Base-by-base conservation (phyloP, 2,797 vertebrate species). In the Ambastaia sidthimunki region DNA sequence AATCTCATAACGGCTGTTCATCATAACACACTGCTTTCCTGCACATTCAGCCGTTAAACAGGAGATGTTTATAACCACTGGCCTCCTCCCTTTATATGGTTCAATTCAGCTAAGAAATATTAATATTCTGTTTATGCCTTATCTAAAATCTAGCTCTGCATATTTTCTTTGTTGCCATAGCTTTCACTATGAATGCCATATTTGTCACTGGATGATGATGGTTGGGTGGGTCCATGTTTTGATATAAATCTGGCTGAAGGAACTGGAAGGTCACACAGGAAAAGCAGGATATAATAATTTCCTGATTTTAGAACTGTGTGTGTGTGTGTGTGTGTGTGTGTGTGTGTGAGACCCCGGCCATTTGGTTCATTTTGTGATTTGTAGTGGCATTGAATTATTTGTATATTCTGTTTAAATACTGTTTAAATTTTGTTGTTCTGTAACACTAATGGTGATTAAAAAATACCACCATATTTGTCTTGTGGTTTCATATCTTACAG, bases 261-360 rank as follows among this genome's bases (percentile, higher is more conserved):
- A 79, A 81, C 75, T 82, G 16, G 68, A 79, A 80, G 77, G 71
- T 84, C 74, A 76, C 55, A 76, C 84, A 74, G 80, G 76, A 82
- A 85, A 79, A 70, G 69, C 76, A 67, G 81, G 80, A 82, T 87
- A 76, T 80, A 77, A 82, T 83, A 37, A 83, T 85, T 81, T 82
- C 60, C 76, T 78, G 47, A 59, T 81, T 71, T 81, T 76, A 81
- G 48, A 63, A 44, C 70, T 54, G 82, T 76, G 55, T 78, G 63
- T 80, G 28, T 78, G 55, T 84, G 31, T 74, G n/a, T n/a, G n/a
- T n/a, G n/a, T n/a, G n/a, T n/a, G n/a, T n/a, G 34, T 37, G 34
- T 37, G 34, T 37, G 72, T 80, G 37, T 65, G 25, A 19, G 62
- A 18, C 57, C 47, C 21, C 19, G 47, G 31, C 48, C 52, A 16